Evolutionary conservation across 2,888 invertebrate genomes (phyloP).

Genomic region (Chaitophorus viminalis): DNA sequence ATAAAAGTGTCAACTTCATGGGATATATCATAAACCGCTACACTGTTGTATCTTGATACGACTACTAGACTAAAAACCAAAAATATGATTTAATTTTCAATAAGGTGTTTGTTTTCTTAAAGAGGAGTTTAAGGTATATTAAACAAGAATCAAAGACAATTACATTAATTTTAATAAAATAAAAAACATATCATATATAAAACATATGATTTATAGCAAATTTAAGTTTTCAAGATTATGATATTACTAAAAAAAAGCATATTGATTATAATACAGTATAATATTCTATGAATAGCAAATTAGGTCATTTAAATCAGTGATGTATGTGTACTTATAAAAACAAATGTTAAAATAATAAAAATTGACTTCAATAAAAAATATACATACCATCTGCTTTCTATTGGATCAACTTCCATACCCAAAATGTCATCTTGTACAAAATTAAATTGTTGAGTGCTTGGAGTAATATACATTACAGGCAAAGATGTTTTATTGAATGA

Average conservation of each 20-base stretch:
- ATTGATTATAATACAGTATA: neutral
- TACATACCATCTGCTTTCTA: constrained; percentile 23
- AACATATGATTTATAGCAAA: neutral
- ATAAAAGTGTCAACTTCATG: neutral
- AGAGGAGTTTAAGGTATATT: too few relatives aligned
- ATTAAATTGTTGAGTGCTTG: neutral
- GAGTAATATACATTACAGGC: neutral
- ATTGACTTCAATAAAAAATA: neutral
- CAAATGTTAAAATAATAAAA: neutral
- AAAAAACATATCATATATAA: too few relatives aligned
- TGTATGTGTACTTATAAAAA: neutral
- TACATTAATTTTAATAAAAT: neutral
- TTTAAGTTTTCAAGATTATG: neutral
- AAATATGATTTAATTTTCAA: neutral
- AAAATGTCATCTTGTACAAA: constrained; percentile 21
- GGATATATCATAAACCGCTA: constrained; percentile 29
- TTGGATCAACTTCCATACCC: constrained; percentile 42
- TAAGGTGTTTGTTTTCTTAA: too few relatives aligned
- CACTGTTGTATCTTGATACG: neutral
- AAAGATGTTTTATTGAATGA: neutral
- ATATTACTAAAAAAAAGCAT: neutral
- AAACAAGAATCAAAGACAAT: too few relatives aligned
- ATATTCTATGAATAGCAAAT: constrained; percentile 1
- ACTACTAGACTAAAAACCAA: constrained; percentile 28
- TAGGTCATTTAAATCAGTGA: neutral